Conservation (phyloP, 35 echinoderm and acorn worm genomes). For the Diadema setosum region DNA sequence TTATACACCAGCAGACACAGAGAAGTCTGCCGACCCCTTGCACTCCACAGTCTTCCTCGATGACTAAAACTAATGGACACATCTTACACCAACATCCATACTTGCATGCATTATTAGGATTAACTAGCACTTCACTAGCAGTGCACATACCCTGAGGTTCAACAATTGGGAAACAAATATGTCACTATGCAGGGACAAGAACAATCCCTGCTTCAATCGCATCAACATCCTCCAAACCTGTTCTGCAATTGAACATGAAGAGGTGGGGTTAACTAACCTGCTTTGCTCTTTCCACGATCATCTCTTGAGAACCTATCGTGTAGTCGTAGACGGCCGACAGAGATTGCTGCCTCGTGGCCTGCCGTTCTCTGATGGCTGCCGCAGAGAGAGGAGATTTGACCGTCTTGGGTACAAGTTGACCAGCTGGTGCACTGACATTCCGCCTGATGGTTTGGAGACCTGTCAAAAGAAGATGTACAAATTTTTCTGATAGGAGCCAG, state of each 20-base stretch:
- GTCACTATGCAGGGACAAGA: too few relatives aligned
- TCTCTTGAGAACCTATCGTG: slow-evolving; percentile 96
- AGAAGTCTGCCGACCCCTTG: neutral
- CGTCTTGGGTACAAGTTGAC: slow-evolving; percentile 3
- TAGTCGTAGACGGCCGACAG: slow-evolving; percentile 90
- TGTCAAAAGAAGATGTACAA: too few relatives aligned
- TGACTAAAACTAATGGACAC: too few relatives aligned
- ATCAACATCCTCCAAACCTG: too few relatives aligned
- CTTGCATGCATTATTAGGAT: too few relatives aligned
- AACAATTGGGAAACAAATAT: neutral
- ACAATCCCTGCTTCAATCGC: too few relatives aligned
- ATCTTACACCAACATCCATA: too few relatives aligned
- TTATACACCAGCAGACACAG: neutral
- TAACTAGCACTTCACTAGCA: too few relatives aligned
- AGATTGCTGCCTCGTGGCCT: slow-evolving; percentile 71
- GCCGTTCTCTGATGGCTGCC: neutral
- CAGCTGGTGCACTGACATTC: neutral
- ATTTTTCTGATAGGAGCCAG: too few relatives aligned
- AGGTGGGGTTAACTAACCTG: slow-evolving; percentile 57
- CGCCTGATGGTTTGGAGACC: neutral
- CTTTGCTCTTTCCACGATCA: slow-evolving; percentile 98
- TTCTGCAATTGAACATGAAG: too few relatives aligned
- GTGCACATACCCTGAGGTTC: too few relatives aligned
- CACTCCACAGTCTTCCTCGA: neutral
- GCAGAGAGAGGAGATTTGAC: slow-evolving; percentile 49